Conservation (phyloP, 2,797 vertebrate species). For the Loris lydekkerianus region DNA sequence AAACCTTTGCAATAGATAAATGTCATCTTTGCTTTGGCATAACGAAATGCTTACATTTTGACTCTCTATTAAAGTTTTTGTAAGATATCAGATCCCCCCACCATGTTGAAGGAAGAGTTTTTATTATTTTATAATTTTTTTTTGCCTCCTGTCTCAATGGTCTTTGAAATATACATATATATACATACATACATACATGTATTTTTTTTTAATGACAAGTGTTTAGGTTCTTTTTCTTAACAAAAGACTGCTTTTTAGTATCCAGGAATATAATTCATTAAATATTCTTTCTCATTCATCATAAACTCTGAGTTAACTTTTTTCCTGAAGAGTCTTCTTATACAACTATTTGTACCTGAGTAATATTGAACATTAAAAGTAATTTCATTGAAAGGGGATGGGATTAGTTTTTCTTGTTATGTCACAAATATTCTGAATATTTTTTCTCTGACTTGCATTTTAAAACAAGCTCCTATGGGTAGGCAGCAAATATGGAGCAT, state of each 20-base stretch:
- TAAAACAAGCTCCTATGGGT: slow-evolving; percentile 56
- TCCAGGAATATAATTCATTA: slow-evolving; percentile 28
- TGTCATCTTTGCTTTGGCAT: not conserved
- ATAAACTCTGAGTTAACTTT: slow-evolving; percentile 59
- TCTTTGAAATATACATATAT: too few relatives aligned
- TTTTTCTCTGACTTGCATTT: slow-evolving; percentile 36
- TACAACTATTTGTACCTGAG: slow-evolving; percentile 34
- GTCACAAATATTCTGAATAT: slow-evolving; percentile 8
- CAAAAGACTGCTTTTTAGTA: not conserved
- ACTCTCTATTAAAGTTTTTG: slow-evolving; percentile 58
- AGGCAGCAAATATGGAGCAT: slow-evolving; percentile 5
- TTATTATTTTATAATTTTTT: not conserved
- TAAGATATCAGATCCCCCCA: not conserved
- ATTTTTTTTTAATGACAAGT: not conserved
- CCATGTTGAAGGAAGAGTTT: not conserved
- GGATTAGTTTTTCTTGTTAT: slow-evolving; percentile 18
- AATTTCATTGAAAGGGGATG: slow-evolving; percentile 24
- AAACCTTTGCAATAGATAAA: not conserved
- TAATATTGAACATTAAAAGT: slow-evolving; percentile 55
- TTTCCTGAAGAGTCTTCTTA: not conserved
- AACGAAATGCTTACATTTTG: slow-evolving; percentile 36
- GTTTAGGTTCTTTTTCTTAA: not conserved
- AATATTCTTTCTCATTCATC: not conserved
- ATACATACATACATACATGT: too few relatives aligned
- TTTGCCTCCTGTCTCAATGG: too few relatives aligned